Evolutionary conservation across 2,797 vertebrate genomes (phyloP).

Genomic region (Menidia menidia): DNA sequence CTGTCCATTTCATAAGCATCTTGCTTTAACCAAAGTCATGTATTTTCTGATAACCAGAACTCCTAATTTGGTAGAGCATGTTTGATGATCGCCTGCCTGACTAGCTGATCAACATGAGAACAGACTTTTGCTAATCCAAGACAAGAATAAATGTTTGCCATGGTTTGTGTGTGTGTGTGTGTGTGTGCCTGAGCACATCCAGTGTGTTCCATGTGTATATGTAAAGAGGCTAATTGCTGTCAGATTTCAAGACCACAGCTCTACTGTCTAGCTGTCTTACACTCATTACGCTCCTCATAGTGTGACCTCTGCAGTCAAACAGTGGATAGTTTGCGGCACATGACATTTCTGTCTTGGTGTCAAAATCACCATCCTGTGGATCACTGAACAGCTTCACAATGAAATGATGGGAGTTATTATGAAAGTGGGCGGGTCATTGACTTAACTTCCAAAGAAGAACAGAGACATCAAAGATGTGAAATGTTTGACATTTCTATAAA

Average conservation of each 20-base stretch:
- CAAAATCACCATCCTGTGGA: slow-evolving; percentile 46
- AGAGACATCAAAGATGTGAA: slow-evolving; percentile 66
- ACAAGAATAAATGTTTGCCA: slow-evolving; percentile 73
- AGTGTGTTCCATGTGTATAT: slow-evolving; percentile 60
- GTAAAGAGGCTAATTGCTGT: slow-evolving; percentile 79
- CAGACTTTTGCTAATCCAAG: slow-evolving; percentile 54
- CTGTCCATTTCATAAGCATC: background rate
- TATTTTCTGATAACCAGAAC: background rate
- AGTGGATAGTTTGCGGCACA: slow-evolving; percentile 57
- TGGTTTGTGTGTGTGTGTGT: slow-evolving; percentile 19
- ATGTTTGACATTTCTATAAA: slow-evolving; percentile 80
- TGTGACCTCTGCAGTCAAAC: slow-evolving; percentile 79
- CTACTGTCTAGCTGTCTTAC: slow-evolving; percentile 68
- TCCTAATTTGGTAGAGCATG: background rate
- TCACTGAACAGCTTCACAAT: slow-evolving; percentile 63
- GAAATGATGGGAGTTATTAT: slow-evolving; percentile 38
- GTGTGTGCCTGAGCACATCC: slow-evolving; percentile 26
- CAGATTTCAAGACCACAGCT: slow-evolving; percentile 77
- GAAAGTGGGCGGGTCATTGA: slow-evolving; percentile 38
- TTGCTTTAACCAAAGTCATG: no score
- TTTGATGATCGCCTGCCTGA: slow-evolving; percentile 55
- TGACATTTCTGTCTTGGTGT: slow-evolving; percentile 70
- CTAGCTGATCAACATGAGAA: slow-evolving; percentile 35
- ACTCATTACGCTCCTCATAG: slow-evolving; percentile 67
- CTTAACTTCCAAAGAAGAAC: slow-evolving; percentile 42